phyloP scores from a whole-genome alignment of 2,113 vertebrate genomes.

The Equus przewalskii region DNA sequence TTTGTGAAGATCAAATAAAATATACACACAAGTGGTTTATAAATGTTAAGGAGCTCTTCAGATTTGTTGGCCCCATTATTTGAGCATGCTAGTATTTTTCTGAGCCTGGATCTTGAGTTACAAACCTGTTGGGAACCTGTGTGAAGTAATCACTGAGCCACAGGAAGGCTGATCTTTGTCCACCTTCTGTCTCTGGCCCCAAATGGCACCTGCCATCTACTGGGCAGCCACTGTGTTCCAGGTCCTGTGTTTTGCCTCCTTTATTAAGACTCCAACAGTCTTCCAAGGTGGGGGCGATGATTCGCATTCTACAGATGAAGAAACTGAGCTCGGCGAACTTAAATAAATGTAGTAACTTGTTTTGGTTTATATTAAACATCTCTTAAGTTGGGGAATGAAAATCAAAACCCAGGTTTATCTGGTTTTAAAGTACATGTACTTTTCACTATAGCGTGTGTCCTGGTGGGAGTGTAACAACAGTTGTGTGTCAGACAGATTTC shows the following conservation, averaged over 20 bases:
- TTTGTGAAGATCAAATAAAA: slow-evolving; percentile 24
- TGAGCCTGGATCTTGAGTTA: neutral
- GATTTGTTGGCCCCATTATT: neutral
- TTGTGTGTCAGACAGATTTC: neutral
- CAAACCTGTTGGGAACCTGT: neutral
- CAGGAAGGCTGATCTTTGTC: neutral
- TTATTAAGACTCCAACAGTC: neutral
- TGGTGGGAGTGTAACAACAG: neutral
- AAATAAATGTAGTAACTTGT: neutral
- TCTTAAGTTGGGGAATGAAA: neutral
- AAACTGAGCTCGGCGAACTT: neutral
- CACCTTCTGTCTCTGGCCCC: neutral
- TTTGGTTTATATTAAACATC: neutral
- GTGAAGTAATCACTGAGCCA: neutral
- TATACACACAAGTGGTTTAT: neutral
- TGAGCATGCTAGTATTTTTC: neutral
- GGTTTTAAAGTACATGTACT: neutral
- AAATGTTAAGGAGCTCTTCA: neutral
- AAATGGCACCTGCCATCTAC: neutral
- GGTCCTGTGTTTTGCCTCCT: neutral
- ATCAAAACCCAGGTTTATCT: neutral
- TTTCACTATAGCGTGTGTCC: neutral
- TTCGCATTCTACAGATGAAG: neutral
- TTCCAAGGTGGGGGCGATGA: neutral
- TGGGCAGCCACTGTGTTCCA: neutral